A percentile compares a stretch with the other conserved stretches of the same genome.
Conservation (phyloP, 2,113 vertebrate genomes). For the Forbesichthys agassizii region DNA sequence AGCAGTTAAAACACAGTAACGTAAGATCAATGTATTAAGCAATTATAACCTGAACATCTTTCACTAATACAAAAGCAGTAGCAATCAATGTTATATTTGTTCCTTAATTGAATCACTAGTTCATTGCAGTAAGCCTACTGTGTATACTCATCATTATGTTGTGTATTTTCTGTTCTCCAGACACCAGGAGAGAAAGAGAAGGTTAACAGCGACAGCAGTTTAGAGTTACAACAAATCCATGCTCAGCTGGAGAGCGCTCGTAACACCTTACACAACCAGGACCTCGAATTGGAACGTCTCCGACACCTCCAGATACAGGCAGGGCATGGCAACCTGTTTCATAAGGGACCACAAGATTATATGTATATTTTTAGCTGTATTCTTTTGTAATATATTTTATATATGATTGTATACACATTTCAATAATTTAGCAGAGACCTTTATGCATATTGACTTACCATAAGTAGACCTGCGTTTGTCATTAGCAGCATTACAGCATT, state of each 20-base stretch:
- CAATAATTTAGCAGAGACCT: no score
- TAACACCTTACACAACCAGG: conserved; percentile 79
- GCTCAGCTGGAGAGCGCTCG: conserved; percentile 81
- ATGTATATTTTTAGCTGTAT: no score
- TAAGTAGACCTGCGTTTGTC: no score
- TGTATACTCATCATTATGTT: not conserved
- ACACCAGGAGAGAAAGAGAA: conserved; percentile 78
- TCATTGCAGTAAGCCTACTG: no score
- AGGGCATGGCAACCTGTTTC: conserved; percentile 60
- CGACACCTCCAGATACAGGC: conserved; percentile 77
- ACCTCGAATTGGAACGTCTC: conserved; percentile 84
- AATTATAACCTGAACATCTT: not conserved
- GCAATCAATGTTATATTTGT: not conserved
- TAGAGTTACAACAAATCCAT: conserved; percentile 79
- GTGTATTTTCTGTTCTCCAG: conserved; percentile 57
- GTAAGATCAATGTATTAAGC: conserved; percentile 58
- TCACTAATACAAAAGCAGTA: not conserved
- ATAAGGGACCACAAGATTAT: not conserved
- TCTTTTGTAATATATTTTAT: no score
- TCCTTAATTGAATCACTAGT: no score
- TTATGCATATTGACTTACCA: no score
- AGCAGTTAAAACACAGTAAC: conserved; percentile 84
- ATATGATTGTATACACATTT: no score
- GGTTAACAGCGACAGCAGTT: conserved; percentile 76
- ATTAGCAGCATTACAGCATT: no score